Percentiles rank a stretch among this genome's conserved stretches.
phyloP scores from a whole-genome alignment of 2,888 invertebrate genomes.

The Junonia oenone region DNA sequence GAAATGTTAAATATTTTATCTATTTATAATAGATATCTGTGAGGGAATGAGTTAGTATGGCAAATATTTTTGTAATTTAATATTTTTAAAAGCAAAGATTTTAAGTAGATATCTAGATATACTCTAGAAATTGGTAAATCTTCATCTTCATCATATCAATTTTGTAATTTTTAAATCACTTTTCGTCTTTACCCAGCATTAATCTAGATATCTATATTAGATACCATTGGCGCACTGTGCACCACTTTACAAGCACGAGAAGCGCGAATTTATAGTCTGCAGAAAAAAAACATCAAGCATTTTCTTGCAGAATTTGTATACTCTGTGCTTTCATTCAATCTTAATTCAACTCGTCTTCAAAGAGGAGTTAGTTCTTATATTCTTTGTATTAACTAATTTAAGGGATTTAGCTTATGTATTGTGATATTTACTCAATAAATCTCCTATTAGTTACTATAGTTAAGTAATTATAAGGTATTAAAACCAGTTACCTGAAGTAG shows the following conservation, averaged over 20 bases:
- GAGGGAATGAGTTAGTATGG: no score
- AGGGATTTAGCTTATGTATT: conserved; percentile 27
- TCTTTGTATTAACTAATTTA: conserved; percentile 12
- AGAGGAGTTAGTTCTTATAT: conserved; percentile 15
- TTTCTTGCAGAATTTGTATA: background rate
- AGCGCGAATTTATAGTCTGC: background rate
- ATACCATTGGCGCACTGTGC: no score
- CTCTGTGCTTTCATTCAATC: conserved; percentile 15
- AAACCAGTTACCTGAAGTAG: conserved; percentile 23
- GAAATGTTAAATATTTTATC: no score
- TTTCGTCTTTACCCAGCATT: no score
- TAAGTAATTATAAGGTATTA: conserved; percentile 26
- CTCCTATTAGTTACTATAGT: conserved; percentile 28
- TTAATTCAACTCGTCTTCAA: conserved; percentile 10
- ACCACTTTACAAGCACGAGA: background rate
- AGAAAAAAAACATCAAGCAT: background rate
- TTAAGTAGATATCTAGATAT: no score
- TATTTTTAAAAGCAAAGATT: no score
- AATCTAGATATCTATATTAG: no score
- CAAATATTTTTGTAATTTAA: no score
- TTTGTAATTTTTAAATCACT: no score
- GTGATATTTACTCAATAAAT: conserved; percentile 37
- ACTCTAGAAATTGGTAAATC: no score
- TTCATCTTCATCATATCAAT: no score
- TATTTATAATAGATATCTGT: no score